Conservation (phyloP, 2,113 vertebrate species). For the Psittacula cyanocephala region DNA sequence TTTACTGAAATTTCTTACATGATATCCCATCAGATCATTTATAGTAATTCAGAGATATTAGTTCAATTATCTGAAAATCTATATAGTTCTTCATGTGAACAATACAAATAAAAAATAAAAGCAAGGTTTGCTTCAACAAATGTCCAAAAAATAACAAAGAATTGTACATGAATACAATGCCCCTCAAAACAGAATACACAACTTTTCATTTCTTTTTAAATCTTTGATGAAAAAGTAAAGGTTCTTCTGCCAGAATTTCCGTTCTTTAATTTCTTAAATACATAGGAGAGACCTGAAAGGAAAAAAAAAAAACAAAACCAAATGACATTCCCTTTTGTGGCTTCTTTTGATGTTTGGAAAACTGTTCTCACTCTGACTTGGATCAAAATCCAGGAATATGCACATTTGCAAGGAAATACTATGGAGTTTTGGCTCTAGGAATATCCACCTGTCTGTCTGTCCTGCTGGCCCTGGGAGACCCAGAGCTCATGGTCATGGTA, state of each 20-base stretch:
- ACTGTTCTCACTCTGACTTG: neutral
- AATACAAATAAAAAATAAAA: neutral
- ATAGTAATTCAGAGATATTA: neutral
- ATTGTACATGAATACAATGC: neutral
- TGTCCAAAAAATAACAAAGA: neutral
- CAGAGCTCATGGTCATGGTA: fast-evolving
- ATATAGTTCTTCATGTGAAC: neutral
- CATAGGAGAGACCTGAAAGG: neutral
- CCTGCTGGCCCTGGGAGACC: neutral
- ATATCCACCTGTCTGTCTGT: neutral
- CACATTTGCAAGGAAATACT: neutral
- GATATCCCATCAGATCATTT: neutral
- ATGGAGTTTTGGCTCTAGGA: neutral
- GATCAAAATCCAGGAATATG: neutral
- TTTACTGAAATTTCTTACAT: neutral
- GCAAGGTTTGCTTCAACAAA: neutral
- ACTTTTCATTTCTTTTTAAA: neutral
- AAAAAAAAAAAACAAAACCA: fast-evolving
- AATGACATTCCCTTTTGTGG: neutral
- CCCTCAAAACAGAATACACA: neutral
- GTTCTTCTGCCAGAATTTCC: neutral
- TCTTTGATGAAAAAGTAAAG: neutral
- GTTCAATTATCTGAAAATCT: neutral
- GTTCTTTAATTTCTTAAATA: neutral
- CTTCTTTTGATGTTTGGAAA: neutral